These are phyloP conservation scores for Cnemophilus loriae DNA, from an alignment of 2,113 vertebrate genomes.

Conservation along the genomic window DNA sequence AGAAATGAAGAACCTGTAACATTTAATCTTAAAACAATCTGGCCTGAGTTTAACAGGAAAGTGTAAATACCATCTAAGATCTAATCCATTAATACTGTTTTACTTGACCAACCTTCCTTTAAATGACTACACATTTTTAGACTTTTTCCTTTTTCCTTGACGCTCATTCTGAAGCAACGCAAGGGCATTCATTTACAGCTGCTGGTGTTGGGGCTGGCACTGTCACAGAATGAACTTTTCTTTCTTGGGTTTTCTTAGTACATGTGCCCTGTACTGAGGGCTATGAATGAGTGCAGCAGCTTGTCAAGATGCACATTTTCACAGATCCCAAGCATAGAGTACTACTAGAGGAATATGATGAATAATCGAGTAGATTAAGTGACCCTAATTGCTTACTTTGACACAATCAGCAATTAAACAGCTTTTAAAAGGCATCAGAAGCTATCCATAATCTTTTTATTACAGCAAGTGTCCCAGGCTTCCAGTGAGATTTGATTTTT, in stretches of 20 bases:
- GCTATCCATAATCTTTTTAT: slow-evolving; percentile 12
- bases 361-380: slow-evolving; percentile 31
- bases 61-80: not conserved
- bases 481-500: slow-evolving; percentile 57
- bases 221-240: not conserved
- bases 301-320: not conserved
- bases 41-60: not conserved
- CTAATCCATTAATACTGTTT: not conserved
- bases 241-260: not conserved
- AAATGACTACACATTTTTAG: not conserved
- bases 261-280: not conserved
- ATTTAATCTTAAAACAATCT: not conserved
- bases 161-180: not conserved
- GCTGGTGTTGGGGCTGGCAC: not conserved
- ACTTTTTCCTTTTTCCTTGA: not conserved
- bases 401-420: slow-evolving; percentile 23
- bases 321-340: not conserved
- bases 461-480: not conserved
- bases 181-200: not conserved
- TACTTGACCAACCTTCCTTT: not conserved
- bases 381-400: slow-evolving; percentile 38
- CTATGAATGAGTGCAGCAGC: not conserved
- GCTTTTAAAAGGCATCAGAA: slow-evolving; percentile 37
- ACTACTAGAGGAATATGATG: not conserved
- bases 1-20: not conserved